A percentile compares a stretch with the other conserved stretches of the same genome.
Evolutionary conservation across 2,888 invertebrate species (phyloP).

Genomic region (Aleiodes leptofemur): DNA sequence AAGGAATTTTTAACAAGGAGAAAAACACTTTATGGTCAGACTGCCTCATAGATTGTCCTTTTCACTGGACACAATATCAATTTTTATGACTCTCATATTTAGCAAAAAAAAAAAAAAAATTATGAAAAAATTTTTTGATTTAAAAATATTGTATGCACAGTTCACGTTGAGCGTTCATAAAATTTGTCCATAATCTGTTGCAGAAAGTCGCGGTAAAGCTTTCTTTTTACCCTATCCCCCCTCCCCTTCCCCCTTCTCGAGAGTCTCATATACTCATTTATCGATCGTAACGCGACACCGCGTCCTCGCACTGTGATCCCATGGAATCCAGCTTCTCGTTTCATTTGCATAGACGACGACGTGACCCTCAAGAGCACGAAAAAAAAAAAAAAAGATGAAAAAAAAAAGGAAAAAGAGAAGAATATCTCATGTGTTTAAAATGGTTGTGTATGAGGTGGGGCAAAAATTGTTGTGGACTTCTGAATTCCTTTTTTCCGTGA

Average conservation of each 20-base stretch:
- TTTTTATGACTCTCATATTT: neutral
- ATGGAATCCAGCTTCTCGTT: conserved; percentile 61
- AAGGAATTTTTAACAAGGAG: conserved; percentile 28
- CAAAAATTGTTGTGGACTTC: conserved; percentile 38
- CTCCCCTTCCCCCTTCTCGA: neutral
- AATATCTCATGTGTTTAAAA: conserved; percentile 36
- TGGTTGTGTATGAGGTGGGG: neutral
- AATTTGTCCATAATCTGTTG: conserved; percentile 21
- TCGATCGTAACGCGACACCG: conserved; percentile 52
- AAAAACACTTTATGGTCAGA: conserved; percentile 37
- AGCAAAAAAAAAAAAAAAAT: neutral
- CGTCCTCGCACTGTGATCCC: conserved; percentile 52
- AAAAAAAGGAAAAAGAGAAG: neutral
- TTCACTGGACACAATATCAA: conserved; percentile 14
- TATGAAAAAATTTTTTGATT: conserved; percentile 11
- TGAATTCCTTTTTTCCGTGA: neutral
- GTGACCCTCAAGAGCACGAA: conserved; percentile 60
- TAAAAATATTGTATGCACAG: conserved; percentile 17
- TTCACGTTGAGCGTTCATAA: conserved; percentile 25
- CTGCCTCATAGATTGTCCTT: neutral
- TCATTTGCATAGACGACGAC: conserved; percentile 67
- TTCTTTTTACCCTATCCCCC: conserved; percentile 32
- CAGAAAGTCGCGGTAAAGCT: conserved; percentile 40
- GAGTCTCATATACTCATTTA: conserved; percentile 49
- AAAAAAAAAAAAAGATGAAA: conserved; percentile 20